Base-by-base conservation (phyloP, 1,140 invertebrate species). In the Bombus fervidus region DNA sequence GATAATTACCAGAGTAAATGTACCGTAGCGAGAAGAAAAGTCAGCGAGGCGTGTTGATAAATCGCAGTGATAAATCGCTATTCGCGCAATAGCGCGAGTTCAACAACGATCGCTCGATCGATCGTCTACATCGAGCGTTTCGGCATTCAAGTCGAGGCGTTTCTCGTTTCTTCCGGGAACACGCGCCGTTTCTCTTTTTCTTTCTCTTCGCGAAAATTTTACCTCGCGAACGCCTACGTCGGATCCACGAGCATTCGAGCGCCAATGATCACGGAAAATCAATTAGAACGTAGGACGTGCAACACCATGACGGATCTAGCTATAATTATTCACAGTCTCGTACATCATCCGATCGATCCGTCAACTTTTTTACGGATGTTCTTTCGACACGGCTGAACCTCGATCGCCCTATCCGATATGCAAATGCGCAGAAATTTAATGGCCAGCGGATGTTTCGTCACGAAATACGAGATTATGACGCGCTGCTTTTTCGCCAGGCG, bases 371-470 rank as follows among this genome's bases (percentile, higher is more conserved):
- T 34, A 8, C 66, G 34, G 28, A 2, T 59, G 18, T 41, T 72
- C 37, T 57, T 47, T 43, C 28, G 73, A 47, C 71, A 31, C 41
- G 8, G 28, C 6, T 28, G 71, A 43, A 13, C 15, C 41, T 4
- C 31, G 39, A 75, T 82, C 81, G 18, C 0, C 28, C 41, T 9
- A 10, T 0, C 9, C 75, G 74, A 79, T 72, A 79, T 84, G 83
- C 31, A 79, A 84, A 84, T 79, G 3, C 71, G 8, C 13, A 3
- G 1, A 47, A 41, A 47, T 72, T 84, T 84, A 84, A 84, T 72
- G 82, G 62, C 37, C 34, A 28, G 12, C 37, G 1, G 25, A 37
- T 3, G 13, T 74, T 62, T 69, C 34, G 43, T 78, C 28, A 9
- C 10, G 43, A n/a, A 62, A 64, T 59, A 10, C 34, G n/a, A 37